phyloP scores from a whole-genome alignment of 2,888 invertebrate genomes.

The Scelioninae gen. 1 region DNA sequence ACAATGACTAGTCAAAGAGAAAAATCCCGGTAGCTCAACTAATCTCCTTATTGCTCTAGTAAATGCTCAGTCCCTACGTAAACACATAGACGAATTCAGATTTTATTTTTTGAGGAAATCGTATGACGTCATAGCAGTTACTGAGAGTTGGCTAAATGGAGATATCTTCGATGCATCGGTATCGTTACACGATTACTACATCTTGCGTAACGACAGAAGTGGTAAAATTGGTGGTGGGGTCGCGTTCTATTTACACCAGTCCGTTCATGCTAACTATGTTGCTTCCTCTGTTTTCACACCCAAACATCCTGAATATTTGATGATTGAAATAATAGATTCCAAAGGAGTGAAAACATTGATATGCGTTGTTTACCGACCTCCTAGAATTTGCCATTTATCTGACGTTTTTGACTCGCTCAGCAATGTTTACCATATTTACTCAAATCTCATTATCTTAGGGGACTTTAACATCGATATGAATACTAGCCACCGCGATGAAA shows the following conservation, averaged over 20 bases:
- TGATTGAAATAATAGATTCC: too few relatives aligned
- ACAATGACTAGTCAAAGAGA: too few relatives aligned
- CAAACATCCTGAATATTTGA: background rate
- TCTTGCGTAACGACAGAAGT: background rate
- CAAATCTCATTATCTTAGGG: too few relatives aligned
- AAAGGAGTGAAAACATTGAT: too few relatives aligned
- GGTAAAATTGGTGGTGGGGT: background rate
- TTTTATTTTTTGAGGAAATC: too few relatives aligned
- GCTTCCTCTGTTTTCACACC: too few relatives aligned
- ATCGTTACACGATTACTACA: background rate
- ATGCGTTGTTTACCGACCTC: background rate
- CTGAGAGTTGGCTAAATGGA: background rate
- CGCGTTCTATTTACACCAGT: background rate
- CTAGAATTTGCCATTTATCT: background rate
- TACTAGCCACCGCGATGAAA: too few relatives aligned
- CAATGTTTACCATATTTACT: too few relatives aligned
- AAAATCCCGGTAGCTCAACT: too few relatives aligned
- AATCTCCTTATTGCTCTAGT: too few relatives aligned
- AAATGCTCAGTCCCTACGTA: background rate
- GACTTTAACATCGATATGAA: too few relatives aligned
- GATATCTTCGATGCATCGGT: background rate
- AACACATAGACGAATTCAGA: background rate
- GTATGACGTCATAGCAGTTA: background rate
- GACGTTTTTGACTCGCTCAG: too few relatives aligned
- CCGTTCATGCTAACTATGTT: background rate